phyloP scores from a whole-genome alignment of 2,113 vertebrate genomes.

The Ailuropoda melanoleuca region DNA sequence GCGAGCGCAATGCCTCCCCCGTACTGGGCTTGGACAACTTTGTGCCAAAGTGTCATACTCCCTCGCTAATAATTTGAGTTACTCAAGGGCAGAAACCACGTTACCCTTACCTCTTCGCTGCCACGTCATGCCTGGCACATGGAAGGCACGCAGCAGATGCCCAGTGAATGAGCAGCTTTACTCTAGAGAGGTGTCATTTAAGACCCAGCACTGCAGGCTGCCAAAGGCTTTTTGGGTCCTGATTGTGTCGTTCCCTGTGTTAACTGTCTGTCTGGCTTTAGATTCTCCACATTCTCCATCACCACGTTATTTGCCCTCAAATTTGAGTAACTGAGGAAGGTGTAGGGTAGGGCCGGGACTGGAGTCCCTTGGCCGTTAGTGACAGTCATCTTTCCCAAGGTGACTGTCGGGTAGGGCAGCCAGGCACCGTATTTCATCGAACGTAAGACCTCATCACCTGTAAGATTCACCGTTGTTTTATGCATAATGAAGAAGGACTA shows the following conservation, averaged over 20 bases:
- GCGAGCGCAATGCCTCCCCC: not conserved
- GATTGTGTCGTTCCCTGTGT: not conserved
- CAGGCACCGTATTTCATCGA: rapidly evolving
- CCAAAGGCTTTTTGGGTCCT: not conserved
- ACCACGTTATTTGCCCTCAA: not conserved
- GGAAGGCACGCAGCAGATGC: not conserved
- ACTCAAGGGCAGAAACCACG: not conserved
- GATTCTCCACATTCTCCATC: not conserved
- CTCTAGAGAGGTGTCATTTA: not conserved
- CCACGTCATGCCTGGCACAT: not conserved
- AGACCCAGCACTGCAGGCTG: not conserved
- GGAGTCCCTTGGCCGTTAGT: not conserved
- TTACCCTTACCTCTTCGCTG: not conserved
- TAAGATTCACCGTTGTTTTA: not conserved
- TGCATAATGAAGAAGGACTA: not conserved
- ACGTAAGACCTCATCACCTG: not conserved
- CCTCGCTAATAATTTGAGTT: not conserved
- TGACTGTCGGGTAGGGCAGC: not conserved
- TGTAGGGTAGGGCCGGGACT: not conserved
- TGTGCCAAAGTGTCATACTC: not conserved
- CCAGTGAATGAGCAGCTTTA: not conserved
- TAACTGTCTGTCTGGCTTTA: not conserved
- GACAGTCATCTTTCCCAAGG: rapidly evolving
- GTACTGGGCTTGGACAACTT: not conserved
- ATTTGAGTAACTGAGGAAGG: not conserved